Conservation (phyloP, 2,113 vertebrate genomes). For the Nycticebus coucang region DNA sequence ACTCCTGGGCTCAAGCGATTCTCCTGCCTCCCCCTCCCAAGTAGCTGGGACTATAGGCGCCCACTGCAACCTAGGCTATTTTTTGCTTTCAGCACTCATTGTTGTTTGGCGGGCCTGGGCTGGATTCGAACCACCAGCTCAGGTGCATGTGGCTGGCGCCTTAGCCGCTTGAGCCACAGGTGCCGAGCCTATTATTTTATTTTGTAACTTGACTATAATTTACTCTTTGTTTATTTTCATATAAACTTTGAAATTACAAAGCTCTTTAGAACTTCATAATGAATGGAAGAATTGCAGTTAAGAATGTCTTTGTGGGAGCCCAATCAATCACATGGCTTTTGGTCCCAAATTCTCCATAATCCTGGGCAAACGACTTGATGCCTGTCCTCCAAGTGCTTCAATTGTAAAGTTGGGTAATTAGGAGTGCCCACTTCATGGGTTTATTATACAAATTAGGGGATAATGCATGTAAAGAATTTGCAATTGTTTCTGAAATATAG, state of each 20-base stretch:
- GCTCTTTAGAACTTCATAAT: background rate
- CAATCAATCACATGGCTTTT: background rate
- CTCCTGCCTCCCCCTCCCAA: too few relatives aligned
- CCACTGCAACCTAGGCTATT: too few relatives aligned
- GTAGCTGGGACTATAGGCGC: too few relatives aligned
- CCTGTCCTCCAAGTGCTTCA: background rate
- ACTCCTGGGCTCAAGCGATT: too few relatives aligned
- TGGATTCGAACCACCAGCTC: too few relatives aligned
- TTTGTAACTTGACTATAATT: background rate
- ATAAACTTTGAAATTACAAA: background rate
- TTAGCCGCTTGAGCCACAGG: too few relatives aligned
- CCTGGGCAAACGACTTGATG: background rate
- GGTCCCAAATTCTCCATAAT: background rate
- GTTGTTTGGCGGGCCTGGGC: too few relatives aligned
- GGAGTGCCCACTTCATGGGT: background rate
- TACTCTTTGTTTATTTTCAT: background rate
- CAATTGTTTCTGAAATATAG: background rate
- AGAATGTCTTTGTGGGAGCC: background rate
- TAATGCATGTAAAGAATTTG: background rate
- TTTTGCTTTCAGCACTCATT: too few relatives aligned
- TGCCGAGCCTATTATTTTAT: background rate
- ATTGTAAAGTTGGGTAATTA: background rate
- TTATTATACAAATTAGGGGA: background rate
- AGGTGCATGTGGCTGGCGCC: too few relatives aligned
- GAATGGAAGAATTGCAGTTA: background rate